Evolutionary conservation across 1,140 invertebrate species (phyloP), one percentile per base, ranked within the genome.

Genomic region (Drosophila gunungcola): DNA sequence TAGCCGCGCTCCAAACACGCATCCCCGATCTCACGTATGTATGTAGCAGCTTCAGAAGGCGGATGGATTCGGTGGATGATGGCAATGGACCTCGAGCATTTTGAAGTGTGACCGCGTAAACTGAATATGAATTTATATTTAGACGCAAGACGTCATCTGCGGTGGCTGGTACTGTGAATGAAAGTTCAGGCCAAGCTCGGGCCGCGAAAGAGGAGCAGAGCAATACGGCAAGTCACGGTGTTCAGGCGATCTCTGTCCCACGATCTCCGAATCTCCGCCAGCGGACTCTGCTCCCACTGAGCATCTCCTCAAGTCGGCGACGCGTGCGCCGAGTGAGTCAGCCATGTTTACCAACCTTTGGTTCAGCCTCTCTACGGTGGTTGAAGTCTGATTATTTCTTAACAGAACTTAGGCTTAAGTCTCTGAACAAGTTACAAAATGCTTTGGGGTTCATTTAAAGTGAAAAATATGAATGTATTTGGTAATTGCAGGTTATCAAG

Each of bases 31-130:
- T n/a, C 51, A 69, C 43, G 43, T 69, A 70, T 16, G 25, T 42
- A 39, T 52, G 27, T 34, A 60, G 54, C 32, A 46, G 42, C 51
- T 11, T 11, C 25, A 21, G 65, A 73, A 75, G 65, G 79, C 79
- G 74, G 80, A 88, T 82, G 80, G 76, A 69, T 42, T 52, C 56
- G 38, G 12, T 45, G 63, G 48, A 69, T 70, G 67, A 69, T 70
- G 67, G 63, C 63, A 46, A 54, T 48, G 65, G 57, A 69, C 75
- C 75, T 73, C 68, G 52, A 65, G 63, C 84, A 70, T 36, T 52
- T 80, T 70, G 61, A 88, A 83, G 73, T 77, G 80, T 88, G 84
- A 89, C 76, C 84, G 79, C 80, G 80, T 89, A 84, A 89, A 89
- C 80, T 89, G 80, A 88, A 88, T 84, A 89, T 43, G 61, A 61